Conservation (phyloP, 2,888 invertebrate species). For the Xiphydria camelus region DNA sequence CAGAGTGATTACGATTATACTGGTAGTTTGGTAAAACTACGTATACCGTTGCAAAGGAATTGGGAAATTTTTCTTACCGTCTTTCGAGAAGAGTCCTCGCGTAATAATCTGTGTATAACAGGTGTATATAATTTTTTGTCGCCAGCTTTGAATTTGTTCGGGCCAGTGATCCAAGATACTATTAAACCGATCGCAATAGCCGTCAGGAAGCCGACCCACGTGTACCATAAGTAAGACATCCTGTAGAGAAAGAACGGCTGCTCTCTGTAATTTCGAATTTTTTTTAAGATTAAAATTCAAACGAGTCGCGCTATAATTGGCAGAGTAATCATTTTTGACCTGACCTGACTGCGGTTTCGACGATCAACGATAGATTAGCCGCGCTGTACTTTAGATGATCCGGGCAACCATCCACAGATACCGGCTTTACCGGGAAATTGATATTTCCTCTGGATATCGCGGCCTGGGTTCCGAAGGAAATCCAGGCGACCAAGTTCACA, state of each 20-base stretch:
- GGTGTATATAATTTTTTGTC: constrained; percentile 70
- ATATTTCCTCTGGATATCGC: constrained; percentile 69
- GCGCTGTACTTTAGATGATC: constrained; percentile 33
- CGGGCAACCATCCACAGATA: constrained; percentile 65
- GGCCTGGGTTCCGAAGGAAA: constrained; percentile 71
- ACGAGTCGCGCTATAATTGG: too few relatives aligned
- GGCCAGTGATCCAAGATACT: constrained; percentile 71
- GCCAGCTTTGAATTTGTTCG: constrained; percentile 63
- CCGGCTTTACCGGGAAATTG: constrained; percentile 64
- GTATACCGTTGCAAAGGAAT: not conserved
- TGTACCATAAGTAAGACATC: constrained; percentile 79
- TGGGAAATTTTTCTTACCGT: constrained; percentile 12
- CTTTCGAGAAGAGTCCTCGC: constrained; percentile 19
- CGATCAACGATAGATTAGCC: constrained; percentile 36
- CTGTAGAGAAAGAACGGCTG: constrained; percentile 69
- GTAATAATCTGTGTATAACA: constrained; percentile 64
- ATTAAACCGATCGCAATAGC: constrained; percentile 68
- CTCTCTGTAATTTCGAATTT: constrained; percentile 54
- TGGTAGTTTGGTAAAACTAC: too few relatives aligned
- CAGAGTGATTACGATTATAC: too few relatives aligned
- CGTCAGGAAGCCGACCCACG: constrained; percentile 70
- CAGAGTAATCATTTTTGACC: constrained; percentile 3
- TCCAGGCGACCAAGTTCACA: constrained; percentile 68
- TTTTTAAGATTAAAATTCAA: too few relatives aligned
- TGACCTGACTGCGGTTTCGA: constrained; percentile 37